A percentile compares a stretch with the other conserved stretches of the same genome.
phyloP scores from a whole-genome alignment of 2,113 vertebrate species.

The Peromyscus maniculatus region DNA sequence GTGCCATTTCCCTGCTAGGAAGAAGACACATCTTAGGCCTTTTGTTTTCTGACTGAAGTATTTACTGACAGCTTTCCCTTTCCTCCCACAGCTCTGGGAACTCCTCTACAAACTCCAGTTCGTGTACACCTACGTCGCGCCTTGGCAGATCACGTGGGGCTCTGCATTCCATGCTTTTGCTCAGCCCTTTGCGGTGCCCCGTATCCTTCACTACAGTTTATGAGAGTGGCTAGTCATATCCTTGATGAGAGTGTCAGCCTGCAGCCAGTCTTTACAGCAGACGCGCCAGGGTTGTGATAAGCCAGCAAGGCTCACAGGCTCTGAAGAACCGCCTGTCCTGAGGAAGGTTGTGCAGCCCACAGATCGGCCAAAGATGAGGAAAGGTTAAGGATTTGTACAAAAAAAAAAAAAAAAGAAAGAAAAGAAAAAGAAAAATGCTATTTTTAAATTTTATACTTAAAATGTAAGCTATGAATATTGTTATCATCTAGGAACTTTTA shows the following conservation, averaged over 20 bases:
- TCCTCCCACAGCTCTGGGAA: constrained; percentile 93
- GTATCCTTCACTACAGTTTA: constrained; percentile 92
- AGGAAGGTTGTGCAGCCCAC: neutral
- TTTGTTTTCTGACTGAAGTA: constrained; percentile 46
- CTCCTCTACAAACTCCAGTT: constrained; percentile 98
- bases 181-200: constrained; percentile 98
- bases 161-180: constrained; percentile 99
- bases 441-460: constrained; percentile 42
- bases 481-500: neutral
- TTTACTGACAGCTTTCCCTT: constrained; percentile 32
- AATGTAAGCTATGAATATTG: neutral
- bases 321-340: neutral
- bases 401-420: constrained; percentile 13
- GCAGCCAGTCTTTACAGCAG: neutral
- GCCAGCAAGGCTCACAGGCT: neutral
- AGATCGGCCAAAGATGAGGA: neutral
- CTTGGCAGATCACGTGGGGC: constrained; percentile 99
- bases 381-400: neutral
- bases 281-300: neutral
- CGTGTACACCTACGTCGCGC: constrained; percentile 98
- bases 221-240: constrained; percentile 22
- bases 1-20: neutral
- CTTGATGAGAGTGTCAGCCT: constrained; percentile 29
- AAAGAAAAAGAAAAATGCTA: neutral
- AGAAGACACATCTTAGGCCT: neutral